Conservation (phyloP, 2,113 vertebrate species). For the Lonchura striata region DNA sequence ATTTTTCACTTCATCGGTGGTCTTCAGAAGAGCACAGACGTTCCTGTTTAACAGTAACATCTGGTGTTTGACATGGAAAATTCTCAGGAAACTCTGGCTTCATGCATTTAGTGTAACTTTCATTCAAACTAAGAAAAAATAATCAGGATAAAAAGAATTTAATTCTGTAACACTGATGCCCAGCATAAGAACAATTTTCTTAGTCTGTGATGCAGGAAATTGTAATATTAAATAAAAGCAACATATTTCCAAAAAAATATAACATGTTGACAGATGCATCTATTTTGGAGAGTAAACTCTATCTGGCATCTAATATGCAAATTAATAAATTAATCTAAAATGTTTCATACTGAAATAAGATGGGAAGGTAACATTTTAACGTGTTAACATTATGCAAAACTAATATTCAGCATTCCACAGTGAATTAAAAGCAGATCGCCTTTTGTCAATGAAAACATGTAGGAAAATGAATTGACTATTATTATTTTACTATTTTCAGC, state of each 20-base stretch:
- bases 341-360: background rate
- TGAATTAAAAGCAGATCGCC: constrained; percentile 53
- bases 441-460: constrained; percentile 49
- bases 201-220: background rate
- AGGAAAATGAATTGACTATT: background rate
- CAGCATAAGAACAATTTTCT: background rate
- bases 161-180: background rate
- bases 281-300: background rate
- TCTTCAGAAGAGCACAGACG: constrained; percentile 50
- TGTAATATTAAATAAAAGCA: background rate
- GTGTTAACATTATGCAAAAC: background rate
- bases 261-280: background rate
- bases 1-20: constrained; percentile 44
- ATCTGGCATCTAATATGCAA: background rate
- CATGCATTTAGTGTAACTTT: constrained; percentile 56
- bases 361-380: background rate
- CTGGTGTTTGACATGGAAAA: constrained; percentile 67
- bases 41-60: constrained; percentile 62
- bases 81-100: constrained; percentile 69
- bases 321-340: fast-evolving
- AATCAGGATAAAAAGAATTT: background rate
- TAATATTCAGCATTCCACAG: constrained; percentile 52
- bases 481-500: background rate
- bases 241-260: background rate
- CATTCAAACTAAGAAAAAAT: constrained; percentile 61